Percentiles rank a stretch among this genome's conserved stretches.
phyloP scores from a whole-genome alignment of 2,797 vertebrate species.

The Rachycentron canadum region DNA sequence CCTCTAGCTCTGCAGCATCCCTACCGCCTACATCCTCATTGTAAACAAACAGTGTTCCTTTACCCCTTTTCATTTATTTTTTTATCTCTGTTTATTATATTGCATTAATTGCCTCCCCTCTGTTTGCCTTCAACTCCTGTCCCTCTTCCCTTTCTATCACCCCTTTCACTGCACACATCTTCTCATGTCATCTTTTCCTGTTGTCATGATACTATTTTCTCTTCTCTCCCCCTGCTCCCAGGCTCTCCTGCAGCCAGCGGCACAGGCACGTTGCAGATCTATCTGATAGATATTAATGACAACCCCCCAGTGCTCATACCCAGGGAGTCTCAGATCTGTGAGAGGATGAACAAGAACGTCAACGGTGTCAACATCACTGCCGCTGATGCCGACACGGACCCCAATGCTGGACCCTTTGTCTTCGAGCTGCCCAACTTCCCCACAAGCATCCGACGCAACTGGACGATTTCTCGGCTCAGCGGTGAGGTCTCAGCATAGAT shows the following conservation, averaged over 20 bases:
- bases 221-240: constrained; percentile 66
- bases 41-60: constrained; percentile 54
- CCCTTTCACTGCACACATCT: constrained; percentile 51
- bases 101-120: constrained; percentile 53
- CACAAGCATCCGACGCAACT: constrained; percentile 89
- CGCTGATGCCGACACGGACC: constrained; percentile 90
- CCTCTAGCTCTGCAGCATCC: constrained; percentile 39
- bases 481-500: constrained; percentile 80
- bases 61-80: constrained; percentile 27
- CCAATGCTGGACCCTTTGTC: constrained; percentile 94
- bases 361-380: constrained; percentile 95
- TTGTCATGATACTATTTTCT: constrained; percentile 71
- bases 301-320: constrained; percentile 93
- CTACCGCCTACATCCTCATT: constrained; percentile 39
- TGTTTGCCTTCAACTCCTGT: constrained; percentile 43
- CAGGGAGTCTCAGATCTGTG: constrained; percentile 94
- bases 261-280: constrained; percentile 94
- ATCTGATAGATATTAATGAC: constrained; percentile 96
- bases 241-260: constrained; percentile 92
- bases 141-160: constrained; percentile 37
- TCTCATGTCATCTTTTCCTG: constrained; percentile 57
- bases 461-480: constrained; percentile 93
- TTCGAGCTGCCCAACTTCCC: constrained; percentile 92
- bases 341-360: constrained; percentile 88
- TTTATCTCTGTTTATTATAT: constrained; percentile 30